Base-by-base conservation (phyloP, 1,140 invertebrate genomes). In the Mesaphorura yosii region DNA sequence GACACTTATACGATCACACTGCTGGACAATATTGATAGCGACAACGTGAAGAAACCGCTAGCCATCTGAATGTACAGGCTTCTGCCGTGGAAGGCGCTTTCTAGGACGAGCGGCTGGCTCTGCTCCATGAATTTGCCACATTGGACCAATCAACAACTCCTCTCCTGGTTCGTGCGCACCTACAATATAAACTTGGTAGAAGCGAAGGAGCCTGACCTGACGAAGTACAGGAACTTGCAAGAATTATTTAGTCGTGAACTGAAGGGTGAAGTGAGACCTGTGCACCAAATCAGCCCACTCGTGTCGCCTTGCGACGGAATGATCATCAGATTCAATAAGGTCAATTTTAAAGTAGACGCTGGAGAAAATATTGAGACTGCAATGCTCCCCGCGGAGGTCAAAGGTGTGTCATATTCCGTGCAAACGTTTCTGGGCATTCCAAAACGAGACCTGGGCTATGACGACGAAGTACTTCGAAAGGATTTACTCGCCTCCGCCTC, bases 331-430 rank as follows among this genome's bases (percentile, higher is more conserved):
- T 87, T 84, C 69, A 92, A 93, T 15, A 78, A 79, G 25, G 86
- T 95, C 1, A 75, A 81, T 31, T 81, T 83, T 29, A 84, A 84
- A 34, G 74, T 80, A 42, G n/a, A n/a, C n/a, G n/a, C n/a, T n/a
- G n/a, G n/a, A n/a, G n/a, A n/a, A n/a, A n/a, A 34, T 10, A 79
- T 98, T 42, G 91, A 98, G 67, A 34, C 31, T 34, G 31, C 10
- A 34, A 34, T 10, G n/a, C n/a, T 34, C 10, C n/a, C n/a, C n/a
- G 31, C 10, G n/a, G 92, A 92, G 74, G 88, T 95, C 0, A 98
- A 98, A 75, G 92, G 92, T 17, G 83, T 97, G 0, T 92, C 86
- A 6, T 99, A 98, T 68, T 86, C 88, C 57, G 73, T 98, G 3
- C 75, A 84, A 64, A 79, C 86, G 51, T 98, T 99, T 65, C 72